These are phyloP conservation scores for Amphiprion percula DNA, from an alignment of 2,113 vertebrate species.

Conservation along the genomic window DNA sequence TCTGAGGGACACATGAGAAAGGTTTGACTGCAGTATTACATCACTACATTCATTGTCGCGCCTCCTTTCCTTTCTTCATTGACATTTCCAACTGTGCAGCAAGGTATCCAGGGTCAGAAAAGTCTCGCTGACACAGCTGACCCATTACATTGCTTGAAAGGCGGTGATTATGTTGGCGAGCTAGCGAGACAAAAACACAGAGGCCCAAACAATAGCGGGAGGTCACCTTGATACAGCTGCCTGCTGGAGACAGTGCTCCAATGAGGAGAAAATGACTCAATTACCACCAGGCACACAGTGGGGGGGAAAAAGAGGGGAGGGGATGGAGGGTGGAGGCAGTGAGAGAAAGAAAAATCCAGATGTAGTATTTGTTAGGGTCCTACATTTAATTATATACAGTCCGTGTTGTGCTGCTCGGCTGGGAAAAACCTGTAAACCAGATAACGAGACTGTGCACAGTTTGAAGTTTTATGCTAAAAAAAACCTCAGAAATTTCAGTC, in stretches of 20 bases:
- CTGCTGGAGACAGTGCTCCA: constrained; percentile 64
- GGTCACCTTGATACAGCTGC: constrained; percentile 82
- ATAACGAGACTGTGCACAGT: constrained; percentile 11
- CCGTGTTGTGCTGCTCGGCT: background rate
- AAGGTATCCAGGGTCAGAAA: constrained; percentile 61
- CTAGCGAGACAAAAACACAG: constrained; percentile 72
- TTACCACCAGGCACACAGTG: constrained; percentile 62
- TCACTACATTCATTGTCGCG: constrained; percentile 46
- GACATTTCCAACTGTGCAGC: constrained; percentile 65
- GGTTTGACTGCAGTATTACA: constrained; percentile 67
- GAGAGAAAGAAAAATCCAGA: constrained; percentile 18
- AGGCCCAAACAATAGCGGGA: constrained; percentile 73
- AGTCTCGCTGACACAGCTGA: constrained; percentile 63
- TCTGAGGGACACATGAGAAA: constrained; percentile 23
- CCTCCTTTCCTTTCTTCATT: constrained; percentile 33
- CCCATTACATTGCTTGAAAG: constrained; percentile 66
- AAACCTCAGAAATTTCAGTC: background rate
- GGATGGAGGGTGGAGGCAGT: background rate
- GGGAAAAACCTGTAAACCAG: background rate
- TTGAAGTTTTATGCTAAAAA: constrained; percentile 6
- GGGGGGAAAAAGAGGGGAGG: constrained; percentile 12
- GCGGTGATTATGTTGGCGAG: constrained; percentile 72
- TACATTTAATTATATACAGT: constrained; percentile 14
- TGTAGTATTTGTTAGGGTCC: constrained; percentile 14
- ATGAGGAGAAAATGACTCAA: constrained; percentile 80